Evolutionary conservation across 1,140 invertebrate species (phyloP), one percentile per base, ranked within the genome.

Genomic region (Drosophila elegans): DNA sequence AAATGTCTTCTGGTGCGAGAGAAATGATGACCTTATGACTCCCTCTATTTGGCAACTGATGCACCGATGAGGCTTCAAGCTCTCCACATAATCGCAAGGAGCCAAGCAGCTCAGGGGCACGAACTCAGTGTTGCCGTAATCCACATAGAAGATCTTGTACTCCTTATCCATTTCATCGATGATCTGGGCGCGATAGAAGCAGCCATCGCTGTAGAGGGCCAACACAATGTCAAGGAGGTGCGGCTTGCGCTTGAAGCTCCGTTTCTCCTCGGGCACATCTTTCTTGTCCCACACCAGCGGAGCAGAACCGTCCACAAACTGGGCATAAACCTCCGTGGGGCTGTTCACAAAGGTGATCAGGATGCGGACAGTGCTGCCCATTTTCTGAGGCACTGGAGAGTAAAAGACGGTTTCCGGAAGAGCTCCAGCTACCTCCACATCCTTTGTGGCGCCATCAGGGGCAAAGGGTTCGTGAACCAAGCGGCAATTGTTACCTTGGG

Each of bases 131-230:
- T 92, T 92, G 0, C 91, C 91, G 54, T 90, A 92, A 60, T 92
- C 91, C 2, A 92, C 74, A 72, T 88, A 92, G 10, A 92, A 91
- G 2, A 92, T 81, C 44, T 81, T 78, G 32, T 77, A 90, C 4
- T 78, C 49, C 2, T 38, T 56, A n/a, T 78, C 66, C 5, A 68
- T 60, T 16, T 89, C 74, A n/a, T 89, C 76, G 2, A 91, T 29
- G 0, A 92, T 55, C 55, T 91, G 78, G 0, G 90, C 91, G 4
- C 91, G 77, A 56, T 92, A 92, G 69, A 72, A 92, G 11, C 61
- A 66, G 21, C 32, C 62, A 54, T 92, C 91, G 29, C 6, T 57
- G 21, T 84, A 92, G 4, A 61, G 55, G 0, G 91, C 88, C 16
- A 91, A 41, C 6, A 92, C 90, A 6, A 88, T 44, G 34, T 91